Evolutionary conservation across 2,888 invertebrate species (phyloP), one percentile per base, ranked within the genome.

Genomic region (Diarsia dahlii): DNA sequence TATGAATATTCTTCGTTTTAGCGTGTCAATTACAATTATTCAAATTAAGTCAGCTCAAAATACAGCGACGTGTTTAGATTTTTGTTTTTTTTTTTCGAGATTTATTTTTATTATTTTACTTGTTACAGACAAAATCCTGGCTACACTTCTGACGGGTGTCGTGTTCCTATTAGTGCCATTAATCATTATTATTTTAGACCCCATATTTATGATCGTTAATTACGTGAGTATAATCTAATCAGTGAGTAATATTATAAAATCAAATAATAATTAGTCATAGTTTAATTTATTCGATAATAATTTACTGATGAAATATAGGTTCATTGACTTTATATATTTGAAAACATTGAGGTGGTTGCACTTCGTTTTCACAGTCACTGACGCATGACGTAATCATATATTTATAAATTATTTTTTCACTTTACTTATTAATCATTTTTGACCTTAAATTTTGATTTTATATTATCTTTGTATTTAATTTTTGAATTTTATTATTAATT

Each of bases 151-250:
- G 0, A 69, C 87, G 5, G 88, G 89, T 1, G 10, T 88, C 28
- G 20, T 82, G 5, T 86, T 87, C 1, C 5, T 89, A 6, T n/a
- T 87, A 18, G 12, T 90, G 1, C 78, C 90, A 0, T 28, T 90
- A 13, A 9, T 84, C 28, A 74, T 88, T 15, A 67, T 80, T 9
- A 65, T 88, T 23, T 18, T 87, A 10, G 88, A 90, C 12, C 90
- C 90, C 0, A 58, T 90, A n/a, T 69, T 80, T 3, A 46, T 80
- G 4, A 77, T 89, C 18, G 84, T 87, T n/a, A 89, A 85, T 48
- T 87, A 85, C 66, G 90, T 90, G 73, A 90, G 90, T 90, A 81
- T 65, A n/a, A n/a, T n/a, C n/a, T n/a, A 39, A 45, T 48, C 46
- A 12, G 9, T 34, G 39, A 54, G 15, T 39, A 62, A 12, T 62